phyloP scores from a whole-genome alignment of 30 jellyfish, hydroid and myxozoan species.

The Aurelia coerulea region DNA sequence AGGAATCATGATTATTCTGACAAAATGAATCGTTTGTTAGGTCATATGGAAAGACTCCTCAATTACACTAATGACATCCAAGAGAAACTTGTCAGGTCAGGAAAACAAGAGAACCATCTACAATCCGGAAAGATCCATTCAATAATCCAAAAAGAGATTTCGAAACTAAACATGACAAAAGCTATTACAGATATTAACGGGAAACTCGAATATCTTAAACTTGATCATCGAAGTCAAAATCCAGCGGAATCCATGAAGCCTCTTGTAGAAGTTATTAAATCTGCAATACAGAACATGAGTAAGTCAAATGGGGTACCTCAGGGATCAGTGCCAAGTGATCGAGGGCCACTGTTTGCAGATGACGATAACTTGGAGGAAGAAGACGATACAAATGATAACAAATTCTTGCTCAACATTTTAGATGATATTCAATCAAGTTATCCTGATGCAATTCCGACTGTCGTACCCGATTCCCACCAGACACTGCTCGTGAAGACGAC shows the following conservation, averaged over 20 bases:
- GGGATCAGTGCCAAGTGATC: background rate
- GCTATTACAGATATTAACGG: constrained; percentile 24
- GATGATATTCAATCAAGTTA: constrained; percentile 37
- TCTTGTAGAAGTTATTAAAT: constrained; percentile 21
- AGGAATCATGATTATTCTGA: background rate
- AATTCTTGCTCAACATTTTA: constrained; percentile 7
- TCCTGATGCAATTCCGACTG: background rate
- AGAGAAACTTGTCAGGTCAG: constrained; percentile 6
- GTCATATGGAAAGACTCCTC: constrained; percentile 41
- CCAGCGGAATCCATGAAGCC: constrained; percentile 28
- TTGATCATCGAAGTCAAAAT: constrained; percentile 1
- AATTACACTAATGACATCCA: constrained; percentile 36
- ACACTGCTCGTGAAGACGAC: no score
- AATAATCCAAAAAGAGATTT: constrained; percentile 27
- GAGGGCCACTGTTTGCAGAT: constrained; percentile 23
- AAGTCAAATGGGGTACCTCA: background rate
- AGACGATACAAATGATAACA: constrained; percentile 8
- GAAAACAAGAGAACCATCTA: background rate
- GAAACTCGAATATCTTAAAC: constrained; percentile 24
- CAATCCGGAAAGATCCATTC: constrained; percentile 3
- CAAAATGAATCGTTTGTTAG: constrained; percentile 32
- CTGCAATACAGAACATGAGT: constrained; percentile 60
- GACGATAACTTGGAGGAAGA: background rate
- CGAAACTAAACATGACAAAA: constrained; percentile 48
- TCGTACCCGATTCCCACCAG: no score